Conservation (phyloP, 2,113 vertebrate genomes). For the Ptilorrhoa leucosticta region DNA sequence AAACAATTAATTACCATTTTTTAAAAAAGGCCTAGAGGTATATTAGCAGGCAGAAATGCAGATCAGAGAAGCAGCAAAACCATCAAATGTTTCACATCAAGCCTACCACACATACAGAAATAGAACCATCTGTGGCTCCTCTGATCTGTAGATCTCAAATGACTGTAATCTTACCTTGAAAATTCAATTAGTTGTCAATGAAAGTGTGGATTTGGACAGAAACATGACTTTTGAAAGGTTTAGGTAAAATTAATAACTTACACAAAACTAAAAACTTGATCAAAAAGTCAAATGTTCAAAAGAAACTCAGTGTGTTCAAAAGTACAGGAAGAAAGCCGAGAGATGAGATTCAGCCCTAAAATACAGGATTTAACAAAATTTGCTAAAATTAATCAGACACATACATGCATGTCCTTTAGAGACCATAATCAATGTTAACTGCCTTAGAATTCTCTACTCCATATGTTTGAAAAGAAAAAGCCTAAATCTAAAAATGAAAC, state of each 20-base stretch:
- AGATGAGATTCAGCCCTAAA: not conserved
- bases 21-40: not conserved
- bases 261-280: not conserved
- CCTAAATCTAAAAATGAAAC: not conserved
- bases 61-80: not conserved
- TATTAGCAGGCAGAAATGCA: not conserved
- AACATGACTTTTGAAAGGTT: not conserved
- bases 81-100: not conserved
- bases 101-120: not conserved
- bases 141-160: not conserved
- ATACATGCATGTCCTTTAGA: not conserved
- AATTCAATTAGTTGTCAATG: not conserved
- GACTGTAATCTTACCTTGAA: not conserved
- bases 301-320: not conserved
- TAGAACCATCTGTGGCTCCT: not conserved
- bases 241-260: not conserved
- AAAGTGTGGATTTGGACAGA: not conserved
- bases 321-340: not conserved
- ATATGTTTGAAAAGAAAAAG: not conserved
- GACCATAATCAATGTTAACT: not conserved
- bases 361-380: not conserved
- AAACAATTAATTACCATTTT: not conserved
- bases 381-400: not conserved
- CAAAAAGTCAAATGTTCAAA: not conserved
- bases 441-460: not conserved